Conservation (phyloP, 1,140 invertebrate genomes). For the Lineus longissimus region DNA sequence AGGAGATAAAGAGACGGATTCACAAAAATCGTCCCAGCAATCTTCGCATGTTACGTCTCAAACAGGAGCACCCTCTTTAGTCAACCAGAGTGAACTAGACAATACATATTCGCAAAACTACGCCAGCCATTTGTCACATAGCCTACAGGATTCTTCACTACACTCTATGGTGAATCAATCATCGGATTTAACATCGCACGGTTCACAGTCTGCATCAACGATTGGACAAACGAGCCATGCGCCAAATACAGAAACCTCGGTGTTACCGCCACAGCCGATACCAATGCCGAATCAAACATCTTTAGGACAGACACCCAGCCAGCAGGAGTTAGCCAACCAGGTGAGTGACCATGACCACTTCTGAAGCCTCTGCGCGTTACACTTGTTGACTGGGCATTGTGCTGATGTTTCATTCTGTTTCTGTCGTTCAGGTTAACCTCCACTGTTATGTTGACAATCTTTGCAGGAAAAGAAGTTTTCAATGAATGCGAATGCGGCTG, state of each 20-base stretch:
- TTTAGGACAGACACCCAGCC: too few species aligned
- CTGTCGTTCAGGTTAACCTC: too few species aligned
- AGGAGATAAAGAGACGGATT: too few species aligned
- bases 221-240: not conserved
- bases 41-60: too few species aligned
- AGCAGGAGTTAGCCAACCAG: too few species aligned
- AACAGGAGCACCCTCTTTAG: too few species aligned
- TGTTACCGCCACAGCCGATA: slow-evolving; percentile 4
- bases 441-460: not conserved
- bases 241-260: slow-evolving; percentile 4
- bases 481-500: slow-evolving; percentile 49
- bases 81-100: slow-evolving; percentile 1
- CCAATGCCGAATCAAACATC: slow-evolving; percentile 9
- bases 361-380: too few species aligned
- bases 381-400: too few species aligned
- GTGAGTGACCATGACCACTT: too few species aligned
- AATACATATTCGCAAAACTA: slow-evolving; percentile 2
- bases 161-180: not conserved
- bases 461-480: slow-evolving; percentile 39
- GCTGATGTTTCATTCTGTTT: too few species aligned
- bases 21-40: too few species aligned
- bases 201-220: not conserved
- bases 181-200: slow-evolving; percentile 1
- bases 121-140: not conserved
- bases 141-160: not conserved